Conservation (phyloP, 2,888 invertebrate genomes). For the Ormyrus nitidulus region DNA sequence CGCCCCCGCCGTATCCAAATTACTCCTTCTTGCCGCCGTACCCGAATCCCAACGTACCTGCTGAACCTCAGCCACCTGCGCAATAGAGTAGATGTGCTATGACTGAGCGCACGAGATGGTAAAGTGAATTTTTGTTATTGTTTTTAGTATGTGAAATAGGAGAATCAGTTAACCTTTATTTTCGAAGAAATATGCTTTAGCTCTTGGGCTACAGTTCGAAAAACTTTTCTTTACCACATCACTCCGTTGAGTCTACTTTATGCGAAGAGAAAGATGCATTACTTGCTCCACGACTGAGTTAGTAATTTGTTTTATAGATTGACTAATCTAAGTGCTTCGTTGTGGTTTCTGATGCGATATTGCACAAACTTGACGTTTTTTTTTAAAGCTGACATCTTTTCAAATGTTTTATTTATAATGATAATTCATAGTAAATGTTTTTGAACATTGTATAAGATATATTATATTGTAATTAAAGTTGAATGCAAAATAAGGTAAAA, state of each 20-base stretch:
- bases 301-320: constrained; percentile 2
- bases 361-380: constrained; percentile 13
- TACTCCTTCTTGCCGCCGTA: constrained; percentile 78
- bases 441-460: no score
- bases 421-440: neutral
- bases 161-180: no score
- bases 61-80: constrained; percentile 73
- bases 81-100: constrained; percentile 64
- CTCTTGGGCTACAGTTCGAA: no score
- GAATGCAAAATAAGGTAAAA: neutral
- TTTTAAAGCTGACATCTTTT: constrained; percentile 3
- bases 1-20: constrained; percentile 77
- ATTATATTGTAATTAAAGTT: constrained; percentile 37
- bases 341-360: neutral
- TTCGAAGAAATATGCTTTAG: neutral
- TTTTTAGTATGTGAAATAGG: neutral
- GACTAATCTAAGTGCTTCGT: neutral
- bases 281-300: constrained; percentile 1
- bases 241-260: neutral
- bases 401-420: neutral
- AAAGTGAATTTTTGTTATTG: constrained; percentile 16
- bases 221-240: no score
- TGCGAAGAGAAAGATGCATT: neutral
- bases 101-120: neutral
- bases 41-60: constrained; percentile 74